phyloP scores from a whole-genome alignment of 2,113 vertebrate genomes.

The Serinus canaria region DNA sequence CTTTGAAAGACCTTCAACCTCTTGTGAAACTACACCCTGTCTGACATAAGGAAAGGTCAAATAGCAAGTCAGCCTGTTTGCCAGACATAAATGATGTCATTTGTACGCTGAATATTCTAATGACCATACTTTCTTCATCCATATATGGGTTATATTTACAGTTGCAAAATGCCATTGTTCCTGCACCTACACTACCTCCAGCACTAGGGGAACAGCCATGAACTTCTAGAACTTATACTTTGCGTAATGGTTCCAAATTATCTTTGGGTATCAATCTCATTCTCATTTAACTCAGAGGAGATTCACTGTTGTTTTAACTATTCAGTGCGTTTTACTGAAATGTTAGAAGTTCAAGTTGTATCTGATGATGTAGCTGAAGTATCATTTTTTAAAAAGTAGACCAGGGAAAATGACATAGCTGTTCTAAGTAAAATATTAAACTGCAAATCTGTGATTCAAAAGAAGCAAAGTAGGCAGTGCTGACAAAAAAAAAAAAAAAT shows the following conservation, averaged over 20 bases:
- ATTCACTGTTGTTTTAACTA: background rate
- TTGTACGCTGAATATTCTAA: background rate
- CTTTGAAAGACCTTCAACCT: background rate
- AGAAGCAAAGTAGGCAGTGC: background rate
- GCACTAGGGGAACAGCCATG: background rate
- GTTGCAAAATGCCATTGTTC: background rate
- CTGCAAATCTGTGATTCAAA: background rate
- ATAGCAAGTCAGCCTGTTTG: background rate
- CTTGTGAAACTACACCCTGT: background rate
- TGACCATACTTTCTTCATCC: background rate
- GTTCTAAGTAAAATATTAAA: background rate
- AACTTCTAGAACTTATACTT: background rate
- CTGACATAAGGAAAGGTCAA: background rate
- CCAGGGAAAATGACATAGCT: background rate
- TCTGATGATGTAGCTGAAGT: background rate
- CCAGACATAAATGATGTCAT: fast-evolving
- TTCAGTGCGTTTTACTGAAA: background rate
- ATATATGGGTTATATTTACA: background rate
- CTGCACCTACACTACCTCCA: background rate
- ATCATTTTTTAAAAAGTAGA: background rate
- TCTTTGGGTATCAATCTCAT: background rate
- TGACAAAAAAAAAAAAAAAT: background rate
- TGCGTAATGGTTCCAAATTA: background rate
- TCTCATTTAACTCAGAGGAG: background rate
- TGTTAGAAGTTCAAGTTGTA: background rate